Base-by-base conservation (phyloP, 2,797 vertebrate species). In the Luscinia luscinia region DNA sequence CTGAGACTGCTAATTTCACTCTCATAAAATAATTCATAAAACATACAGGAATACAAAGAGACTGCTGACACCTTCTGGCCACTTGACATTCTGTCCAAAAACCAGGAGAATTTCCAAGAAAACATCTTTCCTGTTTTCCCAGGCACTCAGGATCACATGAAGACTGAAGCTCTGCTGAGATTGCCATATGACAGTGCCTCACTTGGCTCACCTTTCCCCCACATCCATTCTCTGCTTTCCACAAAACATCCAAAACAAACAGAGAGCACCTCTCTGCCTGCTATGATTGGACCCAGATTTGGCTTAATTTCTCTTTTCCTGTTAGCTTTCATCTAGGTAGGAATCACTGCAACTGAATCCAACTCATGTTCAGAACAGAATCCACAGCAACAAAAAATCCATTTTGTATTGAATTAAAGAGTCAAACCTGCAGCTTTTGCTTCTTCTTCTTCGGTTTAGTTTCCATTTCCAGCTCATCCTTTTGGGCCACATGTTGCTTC, bases 61-160 rank as follows among this genome's bases (percentile, higher is more conserved):
- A 84, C 80, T 97, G 93, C 90, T 97, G 94, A 96, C 97, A 96
- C 92, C 97, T 97, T 89, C 95, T 97, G 96, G 97, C 23, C 88
- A 85, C 52, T 79, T 38, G 24, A 82, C 68, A 90, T 61, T 41
- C 74, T 84, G 45, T 16, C 67, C 57, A 92, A 76, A 95, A 73
- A 26, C 9, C 70, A 67, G 59, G 41, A 84, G 12, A 9, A 74
- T 52, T 94, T 87, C 68, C 84, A 78, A 81, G 43, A 62, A 93
- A 86, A 77, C 38, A 72, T 72, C 66, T 67, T 77, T 70, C 48
- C 70, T 87, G 69, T 72, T 81, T 83, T 92, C 27, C 82, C 79
- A 92, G 10, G 76, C 72, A 22, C 64, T 73, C 46, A 23, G 76
- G 41, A 90, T 94, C 95, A 93, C 93, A 52, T 94, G 94, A 69